Evolutionary conservation across 1,140 invertebrate species (phyloP).

Genomic region (Bombus pyrosoma): DNA sequence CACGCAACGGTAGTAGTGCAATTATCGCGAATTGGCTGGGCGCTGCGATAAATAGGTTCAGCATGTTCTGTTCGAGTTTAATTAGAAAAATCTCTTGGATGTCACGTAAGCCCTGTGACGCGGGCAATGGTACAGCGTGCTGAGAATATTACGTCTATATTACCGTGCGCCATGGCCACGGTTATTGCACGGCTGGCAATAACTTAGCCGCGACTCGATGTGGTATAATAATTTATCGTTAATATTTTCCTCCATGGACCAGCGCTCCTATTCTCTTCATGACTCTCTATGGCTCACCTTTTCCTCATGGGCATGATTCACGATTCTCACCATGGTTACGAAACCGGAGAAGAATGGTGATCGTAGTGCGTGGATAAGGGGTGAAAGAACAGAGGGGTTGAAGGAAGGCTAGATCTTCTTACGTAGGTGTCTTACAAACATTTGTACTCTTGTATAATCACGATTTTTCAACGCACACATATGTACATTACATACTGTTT

Average conservation of each 20-base stretch:
- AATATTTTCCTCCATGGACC: conserved; percentile 62
- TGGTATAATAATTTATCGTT: conserved; percentile 67
- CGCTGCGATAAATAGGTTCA: conserved; percentile 43
- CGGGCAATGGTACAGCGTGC: conserved; percentile 49
- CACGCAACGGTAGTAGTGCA: neutral
- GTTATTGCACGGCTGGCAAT: conserved; percentile 65
- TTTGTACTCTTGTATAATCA: no score
- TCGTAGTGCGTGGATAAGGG: neutral
- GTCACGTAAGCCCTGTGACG: conserved; percentile 3
- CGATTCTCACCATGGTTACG: conserved; percentile 12
- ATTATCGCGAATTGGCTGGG: conserved; percentile 44
- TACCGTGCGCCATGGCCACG: conserved; percentile 27
- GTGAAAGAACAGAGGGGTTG: neutral
- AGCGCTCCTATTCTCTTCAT: conserved; percentile 31
- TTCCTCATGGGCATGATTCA: conserved; percentile 60
- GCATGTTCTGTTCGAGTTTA: conserved; percentile 32
- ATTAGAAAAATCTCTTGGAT: conserved; percentile 60
- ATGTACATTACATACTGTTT: no score
- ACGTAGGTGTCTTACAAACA: neutral
- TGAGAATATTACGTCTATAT: conserved; percentile 68
- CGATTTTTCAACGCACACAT: no score
- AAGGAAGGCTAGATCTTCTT: neutral
- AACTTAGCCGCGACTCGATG: conserved; percentile 63
- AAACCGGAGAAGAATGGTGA: neutral
- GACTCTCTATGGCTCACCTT: conserved; percentile 18